These are phyloP conservation scores for Calcarius lapponicus DNA, from an alignment of 2,797 vertebrate species.

Conservation along the genomic window DNA sequence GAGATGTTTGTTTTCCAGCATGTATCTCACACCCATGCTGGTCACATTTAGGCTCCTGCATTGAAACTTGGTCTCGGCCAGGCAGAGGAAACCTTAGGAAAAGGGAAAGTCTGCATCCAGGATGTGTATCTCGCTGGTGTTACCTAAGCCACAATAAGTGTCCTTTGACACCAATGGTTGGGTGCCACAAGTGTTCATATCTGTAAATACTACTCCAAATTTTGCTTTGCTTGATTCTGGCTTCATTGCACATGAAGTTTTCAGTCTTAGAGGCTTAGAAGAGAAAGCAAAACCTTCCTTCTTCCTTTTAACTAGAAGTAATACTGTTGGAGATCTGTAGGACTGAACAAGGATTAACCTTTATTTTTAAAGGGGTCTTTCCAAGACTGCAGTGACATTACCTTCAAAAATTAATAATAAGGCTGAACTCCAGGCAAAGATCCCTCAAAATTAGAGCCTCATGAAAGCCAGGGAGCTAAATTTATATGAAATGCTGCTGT, in stretches of 20 bases:
- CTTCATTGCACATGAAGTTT: constrained; percentile 49
- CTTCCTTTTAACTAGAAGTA: not conserved
- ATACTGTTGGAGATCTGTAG: not conserved
- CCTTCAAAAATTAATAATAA: not conserved
- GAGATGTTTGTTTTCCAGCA: not conserved
- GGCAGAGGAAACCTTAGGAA: constrained; percentile 7
- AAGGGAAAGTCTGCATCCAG: not conserved
- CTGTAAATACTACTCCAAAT: constrained; percentile 52
- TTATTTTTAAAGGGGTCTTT: constrained; percentile 10
- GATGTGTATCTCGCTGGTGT: not conserved
- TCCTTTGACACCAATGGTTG: constrained; percentile 66
- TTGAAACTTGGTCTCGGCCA: not conserved
- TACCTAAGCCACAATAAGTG: constrained; percentile 55
- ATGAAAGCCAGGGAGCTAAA: not conserved
- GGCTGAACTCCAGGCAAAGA: not conserved
- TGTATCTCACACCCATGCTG: not conserved
- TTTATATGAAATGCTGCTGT: not conserved
- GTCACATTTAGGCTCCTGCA: constrained; percentile 8
- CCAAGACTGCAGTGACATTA: not conserved
- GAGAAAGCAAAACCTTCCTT: constrained; percentile 8
- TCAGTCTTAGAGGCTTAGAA: constrained; percentile 36
- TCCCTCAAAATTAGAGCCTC: not conserved
- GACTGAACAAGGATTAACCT: not conserved
- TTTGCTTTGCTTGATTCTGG: constrained; percentile 50
- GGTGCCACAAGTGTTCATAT: constrained; percentile 59